Base-by-base conservation (phyloP, 2,888 invertebrate genomes). In the Mongoloraphidia duomilia region DNA sequence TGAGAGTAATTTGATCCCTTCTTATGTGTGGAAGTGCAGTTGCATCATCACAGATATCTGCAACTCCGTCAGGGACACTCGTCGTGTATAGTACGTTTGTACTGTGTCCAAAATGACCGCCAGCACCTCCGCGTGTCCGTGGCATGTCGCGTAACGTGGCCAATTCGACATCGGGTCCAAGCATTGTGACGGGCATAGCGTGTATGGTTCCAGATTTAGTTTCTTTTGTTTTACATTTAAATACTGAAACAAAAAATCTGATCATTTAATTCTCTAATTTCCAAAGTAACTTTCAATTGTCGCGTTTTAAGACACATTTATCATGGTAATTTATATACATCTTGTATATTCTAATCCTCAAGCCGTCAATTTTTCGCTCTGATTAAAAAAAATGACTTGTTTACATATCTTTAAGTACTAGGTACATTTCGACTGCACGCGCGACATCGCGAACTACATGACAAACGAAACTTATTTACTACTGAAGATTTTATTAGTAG, bases 141-240 rank as follows among this genome's bases (percentile, higher is more conserved):
- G 93, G 91, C 17, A 93, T 75, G 61, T 91, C 87, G 50, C 91
- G 74, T 47, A 95, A 68, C 0, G 85, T 89, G 1, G 92, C 92
- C 46, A 94, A 70, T 63, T 95, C 94, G 0, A 86, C 78, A 60
- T 91, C 90, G 6, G 82, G 80, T 11, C 76, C 73, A 56, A 75
- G 67, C n/a, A 69, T 60, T 10, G 65, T 59, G 3, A 63, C 59
- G 12, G 66, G 65, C 26, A 74, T 70, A 57, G 75, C 68, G 52
- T 76, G 76, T 44, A 75, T 26, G 3, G 26, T 26, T 6, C 26
- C 70, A 1, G 77, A 70, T 60, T 86, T 86, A 64, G 88, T 87
- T 51, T 83, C 81, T 54, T 77, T 76, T 39, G 73, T 69, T 12
- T 78, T 75, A 43, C 77, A 74, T 54, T 75, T 77, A 61, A 80